These are phyloP conservation scores for Paraplagusia blochii DNA, from an alignment of 2,113 vertebrate genomes.

Conservation along the genomic window DNA sequence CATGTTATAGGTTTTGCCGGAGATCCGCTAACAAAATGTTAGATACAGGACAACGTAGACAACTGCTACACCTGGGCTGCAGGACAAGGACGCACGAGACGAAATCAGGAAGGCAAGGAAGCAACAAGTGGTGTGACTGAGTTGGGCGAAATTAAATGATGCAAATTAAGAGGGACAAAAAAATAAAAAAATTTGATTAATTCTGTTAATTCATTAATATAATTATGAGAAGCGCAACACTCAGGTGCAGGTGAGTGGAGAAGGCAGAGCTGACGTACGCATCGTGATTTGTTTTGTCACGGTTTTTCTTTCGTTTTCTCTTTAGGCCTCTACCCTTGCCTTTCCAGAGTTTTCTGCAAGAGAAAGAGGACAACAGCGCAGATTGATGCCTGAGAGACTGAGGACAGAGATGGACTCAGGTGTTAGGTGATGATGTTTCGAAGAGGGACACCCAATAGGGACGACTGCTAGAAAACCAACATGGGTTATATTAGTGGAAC, in stretches of 20 bases:
- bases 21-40: conserved; percentile 29
- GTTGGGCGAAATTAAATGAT: conserved; percentile 26
- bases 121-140: conserved; percentile 32
- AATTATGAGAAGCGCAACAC: conserved; percentile 73
- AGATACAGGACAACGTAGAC: conserved; percentile 10
- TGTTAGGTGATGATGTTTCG: neutral
- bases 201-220: no score
- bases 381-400: conserved; percentile 66
- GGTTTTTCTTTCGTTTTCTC: conserved; percentile 98
- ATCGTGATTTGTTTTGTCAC: conserved; percentile 86
- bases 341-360: conserved; percentile 94
- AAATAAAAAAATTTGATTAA: no score
- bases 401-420: conserved; percentile 18
- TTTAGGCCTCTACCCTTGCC: conserved; percentile 95
- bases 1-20: conserved; percentile 18
- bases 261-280: conserved; percentile 90
- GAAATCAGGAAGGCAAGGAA: conserved; percentile 43
- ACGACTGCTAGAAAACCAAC: conserved; percentile 12
- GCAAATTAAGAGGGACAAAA: conserved; percentile 71
- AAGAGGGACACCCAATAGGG: neutral
- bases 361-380: conserved; percentile 77
- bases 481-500: conserved; percentile 1
- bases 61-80: neutral
- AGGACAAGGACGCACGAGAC: conserved; percentile 32
- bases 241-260: conserved; percentile 76